Evolutionary conservation across 2,797 vertebrate species (phyloP).

Genomic region (Steatocranus sp.): DNA sequence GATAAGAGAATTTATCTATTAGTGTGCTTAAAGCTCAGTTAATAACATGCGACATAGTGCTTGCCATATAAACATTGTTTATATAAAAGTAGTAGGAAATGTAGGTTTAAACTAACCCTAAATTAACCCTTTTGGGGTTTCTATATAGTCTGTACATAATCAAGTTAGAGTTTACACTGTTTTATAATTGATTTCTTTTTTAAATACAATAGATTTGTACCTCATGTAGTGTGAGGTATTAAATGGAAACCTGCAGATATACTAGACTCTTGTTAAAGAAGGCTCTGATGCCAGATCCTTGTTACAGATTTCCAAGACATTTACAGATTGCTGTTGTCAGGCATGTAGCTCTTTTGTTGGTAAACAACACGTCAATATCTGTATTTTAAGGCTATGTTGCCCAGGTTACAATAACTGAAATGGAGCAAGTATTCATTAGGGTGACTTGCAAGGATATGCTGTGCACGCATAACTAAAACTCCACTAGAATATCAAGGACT

Average conservation of each 20-base stretch:
- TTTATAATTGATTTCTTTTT: not conserved
- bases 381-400: not conserved
- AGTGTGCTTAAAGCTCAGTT: fast-evolving
- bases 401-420: not conserved
- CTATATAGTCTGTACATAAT: not conserved
- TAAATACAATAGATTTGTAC: not conserved
- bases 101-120: not conserved
- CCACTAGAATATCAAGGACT: conserved; percentile 40
- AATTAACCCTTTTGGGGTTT: not conserved
- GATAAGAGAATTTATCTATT: fast-evolving
- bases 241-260: not conserved
- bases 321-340: not conserved
- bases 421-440: conserved; percentile 30
- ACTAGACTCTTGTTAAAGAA: not conserved
- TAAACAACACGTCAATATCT: not conserved
- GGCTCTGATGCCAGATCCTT: not conserved
- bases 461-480: conserved; percentile 23
- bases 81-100: not conserved
- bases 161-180: not conserved
- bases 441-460: conserved; percentile 1
- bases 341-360: not conserved
- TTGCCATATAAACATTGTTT: not conserved
- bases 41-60: not conserved
- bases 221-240: not conserved
- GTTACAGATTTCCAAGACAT: not conserved